Evolutionary conservation across 2,888 invertebrate species (phyloP).

Genomic region (Physocephala rufipes): DNA sequence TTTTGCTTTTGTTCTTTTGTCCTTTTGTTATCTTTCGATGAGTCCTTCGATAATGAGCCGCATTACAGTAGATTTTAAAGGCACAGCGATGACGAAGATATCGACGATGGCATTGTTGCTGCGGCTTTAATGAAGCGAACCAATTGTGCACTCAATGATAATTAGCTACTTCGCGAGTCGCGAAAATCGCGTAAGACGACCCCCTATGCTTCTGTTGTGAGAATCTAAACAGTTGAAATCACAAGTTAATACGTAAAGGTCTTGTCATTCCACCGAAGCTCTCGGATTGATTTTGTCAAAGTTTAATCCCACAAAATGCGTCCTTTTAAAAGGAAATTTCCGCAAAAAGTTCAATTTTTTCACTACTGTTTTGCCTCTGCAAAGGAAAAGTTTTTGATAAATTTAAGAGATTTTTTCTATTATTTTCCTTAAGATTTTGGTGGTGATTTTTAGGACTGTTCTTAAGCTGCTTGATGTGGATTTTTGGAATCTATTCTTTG

Average conservation of each 20-base stretch:
- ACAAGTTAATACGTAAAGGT: constrained; percentile 57
- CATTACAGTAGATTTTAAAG: constrained; percentile 29
- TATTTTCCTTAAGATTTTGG: constrained; percentile 9
- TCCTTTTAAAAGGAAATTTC: constrained; percentile 50
- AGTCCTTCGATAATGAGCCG: constrained; percentile 56
- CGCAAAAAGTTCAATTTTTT: constrained; percentile 34
- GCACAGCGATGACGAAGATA: not conserved
- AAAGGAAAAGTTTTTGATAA: not conserved
- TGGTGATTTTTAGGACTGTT: not conserved
- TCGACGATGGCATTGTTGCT: not conserved
- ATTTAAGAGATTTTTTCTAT: not conserved
- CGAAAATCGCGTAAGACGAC: constrained; percentile 49
- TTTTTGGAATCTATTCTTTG: not conserved
- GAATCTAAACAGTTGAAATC: constrained; percentile 63
- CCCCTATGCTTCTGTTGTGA: constrained; percentile 49
- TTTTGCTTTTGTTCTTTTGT: not conserved
- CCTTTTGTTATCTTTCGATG: constrained; percentile 45
- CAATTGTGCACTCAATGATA: constrained; percentile 52
- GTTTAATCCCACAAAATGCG: constrained; percentile 53
- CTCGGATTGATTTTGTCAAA: constrained; percentile 39
- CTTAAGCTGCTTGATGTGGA: not conserved
- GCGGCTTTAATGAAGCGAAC: constrained; percentile 55
- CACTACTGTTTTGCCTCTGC: not conserved
- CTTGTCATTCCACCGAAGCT: not conserved
- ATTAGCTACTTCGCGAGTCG: constrained; percentile 59